Conservation (phyloP, 2,888 invertebrate species). For the Dynastes hyllus region DNA sequence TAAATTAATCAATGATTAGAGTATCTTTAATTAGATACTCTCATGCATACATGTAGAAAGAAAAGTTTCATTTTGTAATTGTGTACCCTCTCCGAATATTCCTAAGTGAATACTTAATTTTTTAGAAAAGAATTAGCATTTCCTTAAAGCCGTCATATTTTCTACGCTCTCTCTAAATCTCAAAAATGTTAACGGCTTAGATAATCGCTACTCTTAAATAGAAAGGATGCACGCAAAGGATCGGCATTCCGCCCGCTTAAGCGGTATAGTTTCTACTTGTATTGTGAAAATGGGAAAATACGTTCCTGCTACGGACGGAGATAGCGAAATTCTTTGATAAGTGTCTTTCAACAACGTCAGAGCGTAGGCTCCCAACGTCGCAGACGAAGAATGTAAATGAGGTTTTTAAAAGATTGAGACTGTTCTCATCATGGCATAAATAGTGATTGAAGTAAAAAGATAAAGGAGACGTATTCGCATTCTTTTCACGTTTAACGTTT, state of each 20-base stretch:
- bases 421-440: constrained; percentile 51
- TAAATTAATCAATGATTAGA: too few relatives aligned
- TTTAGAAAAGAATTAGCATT: neutral
- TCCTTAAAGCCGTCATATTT: neutral
- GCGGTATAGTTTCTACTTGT: constrained; percentile 22
- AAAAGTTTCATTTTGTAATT: too few relatives aligned
- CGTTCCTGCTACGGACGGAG: constrained; percentile 10
- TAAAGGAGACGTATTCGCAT: constrained; percentile 19
- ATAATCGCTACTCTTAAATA: constrained; percentile 9
- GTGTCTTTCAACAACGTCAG: constrained; percentile 55
- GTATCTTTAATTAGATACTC: too few relatives aligned
- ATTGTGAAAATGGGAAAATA: constrained; percentile 18
- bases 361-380: constrained; percentile 56
- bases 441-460: constrained; percentile 32
- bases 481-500: constrained; percentile 18
- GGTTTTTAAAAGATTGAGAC: constrained; percentile 58
- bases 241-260: neutral
- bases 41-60: too few relatives aligned
- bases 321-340: constrained; percentile 39
- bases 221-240: neutral
- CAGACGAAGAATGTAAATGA: constrained; percentile 59
- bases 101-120: neutral
- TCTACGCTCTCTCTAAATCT: neutral
- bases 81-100: too few relatives aligned
- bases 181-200: constrained; percentile 19